Evolutionary conservation across 2,113 vertebrate genomes (phyloP).

Genomic region (Porphyrio hochstetteri): DNA sequence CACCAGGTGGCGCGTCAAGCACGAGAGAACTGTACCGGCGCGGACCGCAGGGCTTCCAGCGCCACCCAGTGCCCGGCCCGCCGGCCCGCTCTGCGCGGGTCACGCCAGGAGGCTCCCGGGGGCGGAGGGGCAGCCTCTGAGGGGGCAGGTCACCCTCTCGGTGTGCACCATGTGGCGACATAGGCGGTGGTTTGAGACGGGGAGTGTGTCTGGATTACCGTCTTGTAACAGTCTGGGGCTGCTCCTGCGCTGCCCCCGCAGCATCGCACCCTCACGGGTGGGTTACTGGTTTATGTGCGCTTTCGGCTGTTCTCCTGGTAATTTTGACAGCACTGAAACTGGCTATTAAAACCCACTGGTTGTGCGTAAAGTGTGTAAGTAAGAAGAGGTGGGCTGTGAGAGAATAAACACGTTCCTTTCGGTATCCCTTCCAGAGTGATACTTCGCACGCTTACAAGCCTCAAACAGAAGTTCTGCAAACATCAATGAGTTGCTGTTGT

Average conservation of each 20-base stretch:
- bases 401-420: background rate
- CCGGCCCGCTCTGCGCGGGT: background rate
- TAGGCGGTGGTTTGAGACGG: background rate
- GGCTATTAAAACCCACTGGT: background rate
- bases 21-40: background rate
- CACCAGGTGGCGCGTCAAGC: constrained; percentile 49
- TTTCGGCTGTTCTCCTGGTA: background rate
- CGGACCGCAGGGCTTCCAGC: background rate
- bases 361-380: background rate
- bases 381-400: background rate
- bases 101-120: background rate
- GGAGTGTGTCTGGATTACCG: background rate
- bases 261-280: background rate
- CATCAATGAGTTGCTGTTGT: background rate
- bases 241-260: background rate
- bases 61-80: constrained; percentile 51
- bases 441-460: background rate
- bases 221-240: too few relatives aligned
- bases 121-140: background rate
- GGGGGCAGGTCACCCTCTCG: background rate
- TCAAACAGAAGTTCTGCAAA: background rate
- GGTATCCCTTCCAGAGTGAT: background rate
- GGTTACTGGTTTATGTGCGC: background rate
- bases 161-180: background rate
- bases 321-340: background rate